Evolutionary conservation across 2,797 vertebrate genomes (phyloP).

Genomic region (Todus mexicanus): DNA sequence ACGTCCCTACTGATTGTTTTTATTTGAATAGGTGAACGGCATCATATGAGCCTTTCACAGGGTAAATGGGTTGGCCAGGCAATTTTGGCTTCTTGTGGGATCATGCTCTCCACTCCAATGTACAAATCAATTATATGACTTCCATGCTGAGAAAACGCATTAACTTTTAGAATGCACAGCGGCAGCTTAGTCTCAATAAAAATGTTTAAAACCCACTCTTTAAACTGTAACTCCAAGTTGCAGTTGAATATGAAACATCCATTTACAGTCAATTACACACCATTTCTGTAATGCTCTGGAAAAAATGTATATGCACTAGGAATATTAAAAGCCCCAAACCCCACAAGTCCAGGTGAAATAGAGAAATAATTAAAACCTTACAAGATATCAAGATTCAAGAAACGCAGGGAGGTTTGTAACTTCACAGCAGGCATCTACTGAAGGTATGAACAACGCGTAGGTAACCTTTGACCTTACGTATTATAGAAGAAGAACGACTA

Average conservation of each 20-base stretch:
- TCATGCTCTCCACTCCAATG: not conserved
- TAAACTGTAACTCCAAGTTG: not conserved
- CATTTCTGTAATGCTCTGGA: not conserved
- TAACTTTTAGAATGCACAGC: not conserved
- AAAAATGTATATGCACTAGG: not conserved
- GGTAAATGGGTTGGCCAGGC: not conserved
- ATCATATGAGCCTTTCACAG: not conserved
- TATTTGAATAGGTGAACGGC: not conserved
- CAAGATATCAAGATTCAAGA: not conserved
- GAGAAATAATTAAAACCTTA: not conserved
- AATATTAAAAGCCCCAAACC: not conserved
- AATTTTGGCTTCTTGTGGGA: not conserved
- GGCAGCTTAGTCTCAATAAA: not conserved
- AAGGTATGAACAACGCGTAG: not conserved
- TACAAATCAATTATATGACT: not conserved
- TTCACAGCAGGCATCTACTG: not conserved
- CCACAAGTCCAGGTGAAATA: not conserved
- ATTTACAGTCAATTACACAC: not conserved
- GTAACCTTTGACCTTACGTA: not conserved
- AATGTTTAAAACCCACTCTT: not conserved
- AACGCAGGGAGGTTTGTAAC: not conserved
- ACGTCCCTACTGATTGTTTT: not conserved
- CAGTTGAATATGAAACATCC: not conserved
- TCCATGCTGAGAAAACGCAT: conserved; percentile 29
- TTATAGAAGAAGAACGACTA: not conserved